Evolutionary conservation across 1,140 invertebrate genomes (phyloP), one percentile per base, ranked within the genome.

Genomic region (Drosophila baimaii): DNA sequence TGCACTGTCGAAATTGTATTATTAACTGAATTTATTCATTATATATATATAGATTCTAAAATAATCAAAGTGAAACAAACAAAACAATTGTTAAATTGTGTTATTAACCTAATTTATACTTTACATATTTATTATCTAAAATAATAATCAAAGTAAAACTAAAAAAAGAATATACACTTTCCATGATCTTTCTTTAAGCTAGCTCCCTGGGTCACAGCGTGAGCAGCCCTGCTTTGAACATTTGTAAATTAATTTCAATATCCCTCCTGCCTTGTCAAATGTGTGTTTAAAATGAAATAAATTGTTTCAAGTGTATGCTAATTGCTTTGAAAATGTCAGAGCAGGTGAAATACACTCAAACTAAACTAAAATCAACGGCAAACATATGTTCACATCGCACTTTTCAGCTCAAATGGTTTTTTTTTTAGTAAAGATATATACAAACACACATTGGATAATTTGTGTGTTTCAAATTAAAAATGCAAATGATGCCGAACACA

Each of bases 401-500:
- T 89, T 84, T 79, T 79, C 47, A 43, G 70, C 55, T 65, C 39
- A 59, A 65, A 55, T 81, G 59, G 55, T 37, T 65, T 61, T 63
- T 68, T 37, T 65, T 61, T 63, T 68, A 44, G 58, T 74, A 35
- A 72, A 72, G 51, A 69, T 21, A 51, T 61, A 65, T 29, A 52
- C 23, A 25, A 13, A 66, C 46, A 19, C 43, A 27, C 33, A 19
- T 58, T 29, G 29, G 71, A 64, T 79, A 81, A 86, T 86, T 86
- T 86, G 82, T 86, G 82, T 79, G 64, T 73, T 81, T 73, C 85
- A 78, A 89, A 89, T 89, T 90, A 89, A 89, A 84, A 90, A 89
- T 89, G 84, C 81, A 90, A 89, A 89, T 89, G 77, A 78, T 55
- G 69, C 47, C 49, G 37, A 62, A 39, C 59, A 29, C 47, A 41